phyloP scores from a whole-genome alignment of 2,797 vertebrate species.

The Pseudochirops corinnae region DNA sequence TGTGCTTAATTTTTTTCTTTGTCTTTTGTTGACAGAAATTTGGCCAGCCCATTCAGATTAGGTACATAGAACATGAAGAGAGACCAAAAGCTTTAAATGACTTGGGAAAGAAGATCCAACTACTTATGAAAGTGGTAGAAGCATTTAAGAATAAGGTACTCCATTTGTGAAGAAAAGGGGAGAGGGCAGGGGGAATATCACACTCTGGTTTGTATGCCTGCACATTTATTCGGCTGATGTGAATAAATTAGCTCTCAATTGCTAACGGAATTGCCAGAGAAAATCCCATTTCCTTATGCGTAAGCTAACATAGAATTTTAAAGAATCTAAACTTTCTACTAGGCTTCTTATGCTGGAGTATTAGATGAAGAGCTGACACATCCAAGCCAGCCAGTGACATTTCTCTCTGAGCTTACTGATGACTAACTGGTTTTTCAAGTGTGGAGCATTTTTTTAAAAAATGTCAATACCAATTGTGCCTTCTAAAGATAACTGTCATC shows the following conservation, averaged over 20 bases:
- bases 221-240: not conserved
- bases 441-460: not conserved
- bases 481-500: not conserved
- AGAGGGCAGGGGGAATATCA: not conserved
- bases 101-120: constrained; percentile 94
- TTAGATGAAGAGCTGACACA: not conserved
- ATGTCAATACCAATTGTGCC: not conserved
- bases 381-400: not conserved
- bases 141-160: constrained; percentile 94
- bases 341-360: not conserved
- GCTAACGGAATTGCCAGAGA: not conserved
- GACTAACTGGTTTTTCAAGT: not conserved
- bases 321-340: not conserved
- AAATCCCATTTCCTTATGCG: not conserved
- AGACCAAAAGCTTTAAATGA: constrained; percentile 95
- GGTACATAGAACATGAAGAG: constrained; percentile 93
- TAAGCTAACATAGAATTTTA: not conserved
- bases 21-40: constrained; percentile 87
- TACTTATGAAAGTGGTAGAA: constrained; percentile 94
- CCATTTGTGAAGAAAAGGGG: not conserved
- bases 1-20: constrained; percentile 25
- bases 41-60: constrained; percentile 94
- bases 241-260: not conserved
- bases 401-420: not conserved
- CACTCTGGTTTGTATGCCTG: not conserved